These are phyloP conservation scores for Tenthredo scrophulariae DNA, from an alignment of 2,888 invertebrate genomes.

Conservation along the genomic window DNA sequence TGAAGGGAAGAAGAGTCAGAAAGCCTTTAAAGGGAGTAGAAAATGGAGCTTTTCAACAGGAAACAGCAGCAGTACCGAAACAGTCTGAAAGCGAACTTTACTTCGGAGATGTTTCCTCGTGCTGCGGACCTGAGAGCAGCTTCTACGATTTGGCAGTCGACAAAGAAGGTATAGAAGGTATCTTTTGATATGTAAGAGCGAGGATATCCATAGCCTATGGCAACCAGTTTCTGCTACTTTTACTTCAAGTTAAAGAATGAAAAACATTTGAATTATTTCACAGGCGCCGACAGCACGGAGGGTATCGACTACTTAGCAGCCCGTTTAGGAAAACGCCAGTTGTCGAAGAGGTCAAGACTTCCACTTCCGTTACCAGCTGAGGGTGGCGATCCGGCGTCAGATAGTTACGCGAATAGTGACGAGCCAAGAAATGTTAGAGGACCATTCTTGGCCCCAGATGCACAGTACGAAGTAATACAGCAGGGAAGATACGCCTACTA, in stretches of 20 bases:
- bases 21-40: constrained; percentile 85
- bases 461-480: constrained; percentile 83
- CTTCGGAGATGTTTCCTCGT: constrained; percentile 92
- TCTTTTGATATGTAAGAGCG: neutral
- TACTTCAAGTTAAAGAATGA: neutral
- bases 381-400: constrained; percentile 63
- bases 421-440: constrained; percentile 74
- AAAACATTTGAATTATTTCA: neutral
- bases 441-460: constrained; percentile 81
- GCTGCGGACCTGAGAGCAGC: constrained; percentile 84
- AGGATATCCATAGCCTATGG: constrained; percentile 64
- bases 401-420: constrained; percentile 70
- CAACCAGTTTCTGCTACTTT: neutral
- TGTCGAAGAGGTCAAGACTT: constrained; percentile 82
- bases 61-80: constrained; percentile 81
- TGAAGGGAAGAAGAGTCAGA: constrained; percentile 78
- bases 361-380: constrained; percentile 71
- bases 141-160: constrained; percentile 81
- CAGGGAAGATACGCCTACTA: constrained; percentile 75
- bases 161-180: constrained; percentile 74
- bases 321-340: constrained; percentile 81
- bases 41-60: constrained; percentile 88
- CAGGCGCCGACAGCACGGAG: constrained; percentile 71
- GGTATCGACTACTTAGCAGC: constrained; percentile 82
- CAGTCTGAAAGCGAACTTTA: constrained; percentile 91